Evolutionary conservation across 1,140 invertebrate genomes (phyloP).

Genomic region (Drosophila parabipectinata): DNA sequence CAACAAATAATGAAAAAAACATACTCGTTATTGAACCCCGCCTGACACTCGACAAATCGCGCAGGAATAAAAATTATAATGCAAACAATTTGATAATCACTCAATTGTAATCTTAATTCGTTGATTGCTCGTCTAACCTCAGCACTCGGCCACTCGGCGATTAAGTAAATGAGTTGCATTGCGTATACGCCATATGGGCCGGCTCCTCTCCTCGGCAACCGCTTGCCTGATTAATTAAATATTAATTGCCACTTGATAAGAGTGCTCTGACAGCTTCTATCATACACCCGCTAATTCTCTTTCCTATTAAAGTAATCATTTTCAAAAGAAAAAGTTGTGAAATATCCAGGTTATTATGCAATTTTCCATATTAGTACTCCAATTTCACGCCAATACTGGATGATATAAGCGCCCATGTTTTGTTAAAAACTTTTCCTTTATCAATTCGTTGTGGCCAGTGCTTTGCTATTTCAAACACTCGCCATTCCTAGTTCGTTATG

Average conservation of each 20-base stretch:
- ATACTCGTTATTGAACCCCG: constrained; percentile 72
- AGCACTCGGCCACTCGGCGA: constrained; percentile 15
- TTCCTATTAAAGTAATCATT: constrained; percentile 1
- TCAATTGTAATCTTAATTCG: constrained; percentile 50
- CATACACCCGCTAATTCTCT: not conserved
- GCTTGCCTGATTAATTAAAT: constrained; percentile 79
- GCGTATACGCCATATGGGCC: constrained; percentile 63
- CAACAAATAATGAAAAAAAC: constrained; percentile 45
- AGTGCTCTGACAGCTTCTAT: constrained; percentile 30
- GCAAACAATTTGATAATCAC: constrained; percentile 73
- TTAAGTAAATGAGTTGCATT: constrained; percentile 32
- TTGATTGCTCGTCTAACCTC: constrained; percentile 55
- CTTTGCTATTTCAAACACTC: not conserved
- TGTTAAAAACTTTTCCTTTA: constrained; percentile 3
- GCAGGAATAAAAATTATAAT: constrained; percentile 74
- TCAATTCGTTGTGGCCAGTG: constrained; percentile 12
- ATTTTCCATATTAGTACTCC: not conserved
- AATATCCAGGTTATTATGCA: constrained; percentile 12
- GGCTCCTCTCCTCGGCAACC: constrained; percentile 6
- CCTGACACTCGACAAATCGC: constrained; percentile 76
- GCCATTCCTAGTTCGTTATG: constrained; percentile 7
- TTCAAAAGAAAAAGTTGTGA: constrained; percentile 2
- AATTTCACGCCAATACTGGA: constrained; percentile 24
- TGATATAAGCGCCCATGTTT: constrained; percentile 20
- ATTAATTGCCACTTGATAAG: constrained; percentile 81